phyloP scores from a whole-genome alignment of 2,888 invertebrate species.

The Lobophora halterata region DNA sequence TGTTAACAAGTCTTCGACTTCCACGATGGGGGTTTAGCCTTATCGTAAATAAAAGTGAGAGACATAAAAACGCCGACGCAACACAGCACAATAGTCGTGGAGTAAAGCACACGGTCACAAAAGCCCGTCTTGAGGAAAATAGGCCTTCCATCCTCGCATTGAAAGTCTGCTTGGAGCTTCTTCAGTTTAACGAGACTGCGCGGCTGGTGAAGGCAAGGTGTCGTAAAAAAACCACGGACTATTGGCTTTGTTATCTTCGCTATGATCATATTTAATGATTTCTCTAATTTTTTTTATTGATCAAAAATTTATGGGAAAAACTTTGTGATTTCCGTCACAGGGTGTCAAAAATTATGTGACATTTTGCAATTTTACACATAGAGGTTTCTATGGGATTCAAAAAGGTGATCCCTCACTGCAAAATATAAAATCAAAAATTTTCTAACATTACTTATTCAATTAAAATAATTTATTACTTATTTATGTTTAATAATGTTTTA shows the following conservation, averaged over 20 bases:
- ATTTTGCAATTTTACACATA: too few relatives aligned
- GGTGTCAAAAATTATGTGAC: too few relatives aligned
- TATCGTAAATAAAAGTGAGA: constrained; percentile 34
- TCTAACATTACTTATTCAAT: too few relatives aligned
- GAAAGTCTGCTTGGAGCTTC: constrained; percentile 43
- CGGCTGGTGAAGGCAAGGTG: constrained; percentile 1
- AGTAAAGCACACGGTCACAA: constrained; percentile 39
- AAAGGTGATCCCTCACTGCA: too few relatives aligned
- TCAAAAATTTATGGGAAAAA: too few relatives aligned
- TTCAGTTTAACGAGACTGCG: constrained; percentile 28
- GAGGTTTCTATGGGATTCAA: too few relatives aligned
- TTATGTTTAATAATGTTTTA: too few relatives aligned
- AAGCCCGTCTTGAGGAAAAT: constrained; percentile 41
- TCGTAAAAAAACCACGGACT: constrained; percentile 8
- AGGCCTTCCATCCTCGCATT: constrained; percentile 44
- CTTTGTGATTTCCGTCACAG: too few relatives aligned
- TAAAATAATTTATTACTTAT: too few relatives aligned
- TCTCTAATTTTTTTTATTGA: too few relatives aligned
- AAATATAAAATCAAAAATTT: too few relatives aligned
- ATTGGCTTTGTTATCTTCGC: neutral
- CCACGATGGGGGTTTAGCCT: constrained; percentile 47
- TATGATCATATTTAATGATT: constrained; percentile 5
- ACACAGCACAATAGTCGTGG: constrained; percentile 30
- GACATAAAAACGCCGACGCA: constrained; percentile 26
- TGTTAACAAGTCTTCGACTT: constrained; percentile 26